phyloP scores from a whole-genome alignment of 2,113 vertebrate species.

The Caloenas nicobarica region DNA sequence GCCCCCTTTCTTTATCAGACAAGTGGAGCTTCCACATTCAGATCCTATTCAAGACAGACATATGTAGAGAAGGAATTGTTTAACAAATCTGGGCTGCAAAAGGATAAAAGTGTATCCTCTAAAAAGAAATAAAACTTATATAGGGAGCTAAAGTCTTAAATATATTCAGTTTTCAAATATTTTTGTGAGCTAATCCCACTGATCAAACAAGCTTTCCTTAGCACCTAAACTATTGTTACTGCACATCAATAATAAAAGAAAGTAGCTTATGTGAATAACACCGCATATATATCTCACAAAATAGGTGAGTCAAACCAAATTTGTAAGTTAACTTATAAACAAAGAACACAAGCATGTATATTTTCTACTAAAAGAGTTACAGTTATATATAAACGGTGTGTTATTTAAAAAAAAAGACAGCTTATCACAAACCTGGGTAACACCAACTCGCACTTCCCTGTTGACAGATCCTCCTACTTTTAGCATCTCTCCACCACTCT shows the following conservation, averaged over 20 bases:
- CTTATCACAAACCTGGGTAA: conserved; percentile 89
- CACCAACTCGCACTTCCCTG: conserved; percentile 96
- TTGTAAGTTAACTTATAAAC: neutral
- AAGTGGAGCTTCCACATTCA: neutral
- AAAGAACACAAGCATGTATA: neutral
- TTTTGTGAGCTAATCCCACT: neutral
- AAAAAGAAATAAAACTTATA: neutral
- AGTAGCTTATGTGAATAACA: neutral
- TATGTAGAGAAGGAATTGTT: neutral
- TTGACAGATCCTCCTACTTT: conserved; percentile 97
- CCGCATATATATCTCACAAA: neutral
- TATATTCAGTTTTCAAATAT: neutral
- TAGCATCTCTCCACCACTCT: conserved; percentile 98
- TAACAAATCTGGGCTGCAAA: neutral
- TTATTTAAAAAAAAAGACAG: neutral
- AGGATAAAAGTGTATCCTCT: neutral
- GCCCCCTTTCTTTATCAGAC: neutral
- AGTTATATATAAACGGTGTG: neutral
- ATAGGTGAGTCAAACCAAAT: neutral
- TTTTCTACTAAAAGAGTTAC: neutral
- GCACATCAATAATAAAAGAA: neutral
- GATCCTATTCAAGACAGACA: neutral
- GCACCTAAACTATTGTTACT: neutral
- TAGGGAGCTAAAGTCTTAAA: neutral
- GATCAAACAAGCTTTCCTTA: neutral